A percentile compares a stretch with the other conserved stretches of the same genome.
These are phyloP conservation scores for Lysiphlebus fabarum DNA, from an alignment of 1,140 invertebrate species.

Conservation along the genomic window DNA sequence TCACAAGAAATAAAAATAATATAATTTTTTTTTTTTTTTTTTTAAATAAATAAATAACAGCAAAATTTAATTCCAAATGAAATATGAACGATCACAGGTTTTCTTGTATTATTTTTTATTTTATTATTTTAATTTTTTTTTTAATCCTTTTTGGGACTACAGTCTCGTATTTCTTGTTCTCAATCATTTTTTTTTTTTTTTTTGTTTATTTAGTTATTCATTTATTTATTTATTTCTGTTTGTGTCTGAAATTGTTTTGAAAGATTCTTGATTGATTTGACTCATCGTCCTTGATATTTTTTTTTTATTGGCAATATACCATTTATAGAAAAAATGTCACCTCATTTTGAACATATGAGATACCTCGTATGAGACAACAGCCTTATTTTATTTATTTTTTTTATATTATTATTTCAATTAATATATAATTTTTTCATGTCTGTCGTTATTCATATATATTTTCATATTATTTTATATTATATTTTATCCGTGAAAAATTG, in stretches of 20 bases:
- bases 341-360: neutral
- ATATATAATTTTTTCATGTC: neutral
- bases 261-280: constrained; percentile 17
- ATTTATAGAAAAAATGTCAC: constrained; percentile 14
- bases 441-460: neutral
- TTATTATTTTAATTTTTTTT: constrained; percentile 8
- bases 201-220: neutral
- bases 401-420: neutral
- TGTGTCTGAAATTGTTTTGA: neutral
- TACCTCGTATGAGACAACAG: neutral
- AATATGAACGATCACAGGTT: constrained; percentile 17
- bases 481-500: neutral
- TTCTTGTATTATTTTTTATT: constrained; percentile 13
- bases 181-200: neutral
- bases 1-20: too few relatives aligned
- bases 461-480: neutral
- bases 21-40: neutral
- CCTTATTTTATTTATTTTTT: constrained; percentile 1
- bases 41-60: constrained; percentile 8
- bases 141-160: constrained; percentile 2
- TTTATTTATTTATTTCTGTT: constrained; percentile 3
- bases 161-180: constrained; percentile 2
- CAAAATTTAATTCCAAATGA: constrained; percentile 20
- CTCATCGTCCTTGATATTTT: constrained; percentile 18
- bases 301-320: neutral